A percentile compares a stretch with the other conserved stretches of the same genome.
These are phyloP conservation scores for Heliconius nattereri DNA, from an alignment of 1,140 invertebrate genomes.

Conservation along the genomic window DNA sequence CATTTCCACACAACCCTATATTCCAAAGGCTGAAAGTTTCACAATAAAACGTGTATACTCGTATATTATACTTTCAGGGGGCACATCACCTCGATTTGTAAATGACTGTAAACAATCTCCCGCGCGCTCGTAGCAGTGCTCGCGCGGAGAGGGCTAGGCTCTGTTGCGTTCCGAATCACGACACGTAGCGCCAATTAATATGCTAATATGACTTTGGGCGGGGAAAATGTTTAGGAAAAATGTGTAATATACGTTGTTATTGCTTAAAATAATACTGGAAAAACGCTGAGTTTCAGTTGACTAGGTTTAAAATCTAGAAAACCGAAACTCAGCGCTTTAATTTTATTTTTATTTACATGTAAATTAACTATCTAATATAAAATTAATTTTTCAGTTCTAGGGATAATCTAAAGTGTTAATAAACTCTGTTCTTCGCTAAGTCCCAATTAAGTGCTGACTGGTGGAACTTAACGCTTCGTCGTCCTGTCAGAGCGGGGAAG, in stretches of 20 bases:
- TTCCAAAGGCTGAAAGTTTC: conserved; percentile 6
- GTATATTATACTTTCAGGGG: conserved; percentile 12
- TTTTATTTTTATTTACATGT: too few species aligned
- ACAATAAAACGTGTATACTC: conserved; percentile 27
- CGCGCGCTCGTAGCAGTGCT: conserved; percentile 8
- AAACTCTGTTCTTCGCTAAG: too few species aligned
- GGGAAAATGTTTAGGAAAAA: not conserved
- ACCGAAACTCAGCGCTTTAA: too few species aligned
- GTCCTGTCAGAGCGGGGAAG: too few species aligned
- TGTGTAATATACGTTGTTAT: not conserved
- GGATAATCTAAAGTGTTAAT: too few species aligned
- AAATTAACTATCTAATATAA: too few species aligned
- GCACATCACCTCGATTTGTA: conserved; percentile 27
- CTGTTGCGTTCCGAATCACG: conserved; percentile 16
- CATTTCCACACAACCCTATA: not conserved
- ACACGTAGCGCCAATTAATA: conserved; percentile 33
- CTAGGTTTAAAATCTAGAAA: too few species aligned
- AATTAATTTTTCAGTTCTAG: too few species aligned
- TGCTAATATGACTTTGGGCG: conserved; percentile 14
- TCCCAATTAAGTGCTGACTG: too few species aligned
- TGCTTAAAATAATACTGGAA: not conserved
- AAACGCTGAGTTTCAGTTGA: not conserved
- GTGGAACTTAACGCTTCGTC: too few species aligned
- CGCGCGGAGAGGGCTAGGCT: conserved; percentile 27
- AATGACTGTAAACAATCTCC: conserved; percentile 26